Evolutionary conservation across 2,888 invertebrate species (phyloP).

Genomic region (Fragum sueziense): DNA sequence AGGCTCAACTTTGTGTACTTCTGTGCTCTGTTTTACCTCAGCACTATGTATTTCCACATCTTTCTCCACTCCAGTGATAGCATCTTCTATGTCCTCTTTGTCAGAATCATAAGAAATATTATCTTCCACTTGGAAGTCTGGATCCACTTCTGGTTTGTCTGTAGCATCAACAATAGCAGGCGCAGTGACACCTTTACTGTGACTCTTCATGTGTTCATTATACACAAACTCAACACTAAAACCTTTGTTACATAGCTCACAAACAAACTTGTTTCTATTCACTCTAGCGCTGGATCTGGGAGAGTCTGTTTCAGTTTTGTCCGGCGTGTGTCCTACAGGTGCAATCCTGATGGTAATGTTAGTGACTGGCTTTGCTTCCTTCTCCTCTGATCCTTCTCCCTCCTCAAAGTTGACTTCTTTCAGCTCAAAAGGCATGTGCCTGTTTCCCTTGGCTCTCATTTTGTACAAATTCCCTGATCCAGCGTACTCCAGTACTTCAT

Average conservation of each 20-base stretch:
- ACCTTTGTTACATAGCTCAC: conserved; percentile 41
- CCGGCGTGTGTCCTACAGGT: background rate
- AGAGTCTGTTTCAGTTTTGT: background rate
- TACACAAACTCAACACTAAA: conserved; percentile 38
- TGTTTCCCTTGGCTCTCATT: conserved; percentile 24
- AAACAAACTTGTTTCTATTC: conserved; percentile 26
- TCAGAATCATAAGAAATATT: background rate
- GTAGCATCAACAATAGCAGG: conserved; percentile 8
- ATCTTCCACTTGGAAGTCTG: conserved; percentile 13
- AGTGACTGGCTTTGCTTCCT: background rate
- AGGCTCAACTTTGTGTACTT: background rate
- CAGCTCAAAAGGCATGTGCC: conserved; percentile 26
- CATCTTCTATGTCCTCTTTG: background rate
- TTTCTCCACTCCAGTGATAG: no score
- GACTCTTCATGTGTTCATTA: conserved; percentile 45
- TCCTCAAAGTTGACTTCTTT: background rate
- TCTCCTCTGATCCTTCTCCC: background rate
- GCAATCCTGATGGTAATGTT: background rate
- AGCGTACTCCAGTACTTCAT: conserved; percentile 5
- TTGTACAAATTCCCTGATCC: conserved; percentile 23
- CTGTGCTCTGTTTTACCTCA: background rate
- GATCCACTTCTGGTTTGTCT: conserved; percentile 14
- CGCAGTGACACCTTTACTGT: conserved; percentile 17
- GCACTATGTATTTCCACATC: no score
- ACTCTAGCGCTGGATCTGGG: conserved; percentile 27